Conservation (phyloP, 2,113 vertebrate genomes). For the Plotosus lineatus region DNA sequence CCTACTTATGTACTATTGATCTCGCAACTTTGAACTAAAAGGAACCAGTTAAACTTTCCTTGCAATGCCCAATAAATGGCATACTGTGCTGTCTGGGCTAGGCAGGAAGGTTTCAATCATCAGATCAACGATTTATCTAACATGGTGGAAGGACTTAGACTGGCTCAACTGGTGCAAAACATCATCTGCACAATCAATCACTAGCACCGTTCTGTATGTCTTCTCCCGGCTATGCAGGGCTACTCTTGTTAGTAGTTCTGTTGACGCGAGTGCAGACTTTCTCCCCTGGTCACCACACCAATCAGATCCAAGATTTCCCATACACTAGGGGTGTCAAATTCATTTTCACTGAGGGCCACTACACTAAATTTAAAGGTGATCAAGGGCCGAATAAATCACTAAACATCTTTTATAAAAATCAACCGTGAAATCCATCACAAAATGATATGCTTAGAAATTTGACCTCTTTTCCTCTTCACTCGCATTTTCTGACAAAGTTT, state of each 20-base stretch:
- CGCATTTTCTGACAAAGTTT: no score
- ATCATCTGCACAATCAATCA: neutral
- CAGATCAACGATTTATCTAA: neutral
- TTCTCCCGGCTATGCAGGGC: neutral
- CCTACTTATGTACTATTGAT: neutral
- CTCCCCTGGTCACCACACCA: neutral
- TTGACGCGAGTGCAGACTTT: neutral
- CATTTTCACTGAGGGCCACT: no score
- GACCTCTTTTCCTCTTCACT: no score
- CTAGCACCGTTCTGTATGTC: neutral
- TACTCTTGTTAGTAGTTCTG: neutral
- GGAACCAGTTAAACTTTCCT: neutral
- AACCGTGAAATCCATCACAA: no score
- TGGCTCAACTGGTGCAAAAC: neutral
- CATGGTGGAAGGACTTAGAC: neutral
- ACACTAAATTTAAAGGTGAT: no score
- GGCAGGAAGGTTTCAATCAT: neutral
- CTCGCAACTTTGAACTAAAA: neutral
- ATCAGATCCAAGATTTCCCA: neutral
- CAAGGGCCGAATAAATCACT: no score
- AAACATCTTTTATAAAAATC: no score
- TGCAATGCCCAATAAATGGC: neutral
- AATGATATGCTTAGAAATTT: no score
- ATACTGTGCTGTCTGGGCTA: neutral
- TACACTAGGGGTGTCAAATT: no score